Evolutionary conservation across 2,113 vertebrate genomes (phyloP).

Genomic region (Rhinichthys klamathensis): DNA sequence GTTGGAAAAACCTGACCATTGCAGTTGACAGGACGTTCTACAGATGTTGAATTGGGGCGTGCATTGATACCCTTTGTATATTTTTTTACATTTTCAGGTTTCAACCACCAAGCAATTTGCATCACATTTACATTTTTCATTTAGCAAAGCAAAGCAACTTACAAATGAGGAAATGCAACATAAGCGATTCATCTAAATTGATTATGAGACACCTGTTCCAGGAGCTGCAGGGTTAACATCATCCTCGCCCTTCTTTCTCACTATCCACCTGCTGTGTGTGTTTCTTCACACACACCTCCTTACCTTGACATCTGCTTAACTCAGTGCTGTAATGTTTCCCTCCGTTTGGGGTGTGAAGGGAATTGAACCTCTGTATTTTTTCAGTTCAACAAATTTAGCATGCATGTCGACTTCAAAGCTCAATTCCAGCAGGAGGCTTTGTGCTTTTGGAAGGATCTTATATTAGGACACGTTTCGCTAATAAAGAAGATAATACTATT

Average conservation of each 20-base stretch:
- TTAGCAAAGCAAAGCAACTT: background rate
- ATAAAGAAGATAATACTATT: background rate
- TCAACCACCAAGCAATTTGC: background rate
- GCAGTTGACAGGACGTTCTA: background rate
- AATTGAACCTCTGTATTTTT: constrained; percentile 23
- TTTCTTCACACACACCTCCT: constrained; percentile 8
- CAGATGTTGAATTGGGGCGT: background rate
- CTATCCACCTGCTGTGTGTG: constrained; percentile 11
- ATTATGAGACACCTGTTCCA: constrained; percentile 20
- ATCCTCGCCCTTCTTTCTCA: constrained; percentile 8
- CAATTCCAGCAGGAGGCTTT: constrained; percentile 15
- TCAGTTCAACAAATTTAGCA: constrained; percentile 14
- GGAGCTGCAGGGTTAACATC: background rate
- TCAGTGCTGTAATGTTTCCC: background rate
- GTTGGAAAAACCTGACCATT: background rate
- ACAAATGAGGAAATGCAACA: constrained; percentile 6
- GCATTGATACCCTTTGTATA: background rate
- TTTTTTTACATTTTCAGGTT: background rate
- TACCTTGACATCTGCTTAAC: constrained; percentile 4
- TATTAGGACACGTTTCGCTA: background rate
- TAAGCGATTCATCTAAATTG: constrained; percentile 2
- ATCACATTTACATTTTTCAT: background rate
- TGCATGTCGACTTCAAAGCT: constrained; percentile 28
- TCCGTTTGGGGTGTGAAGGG: background rate
- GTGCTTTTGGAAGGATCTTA: constrained; percentile 24